Percentiles rank a stretch among this genome's conserved stretches.
Conservation (phyloP, 2,888 invertebrate species). For the Meteorus colon region DNA sequence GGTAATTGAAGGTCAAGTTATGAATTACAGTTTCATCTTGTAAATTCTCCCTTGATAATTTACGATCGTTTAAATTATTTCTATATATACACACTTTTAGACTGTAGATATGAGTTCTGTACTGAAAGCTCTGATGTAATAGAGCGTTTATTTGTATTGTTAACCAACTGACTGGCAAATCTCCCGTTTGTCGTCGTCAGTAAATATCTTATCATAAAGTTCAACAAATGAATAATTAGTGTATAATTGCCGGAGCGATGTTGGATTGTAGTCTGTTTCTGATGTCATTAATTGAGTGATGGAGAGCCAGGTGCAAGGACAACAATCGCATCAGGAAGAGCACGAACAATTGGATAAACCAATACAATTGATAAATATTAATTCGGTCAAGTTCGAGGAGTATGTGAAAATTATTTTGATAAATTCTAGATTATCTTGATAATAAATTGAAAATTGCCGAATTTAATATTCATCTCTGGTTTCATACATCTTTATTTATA, state of each 20-base stretch:
- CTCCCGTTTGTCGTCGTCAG: conserved; percentile 24
- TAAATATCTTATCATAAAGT: conserved; percentile 37
- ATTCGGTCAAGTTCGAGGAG: conserved; percentile 61
- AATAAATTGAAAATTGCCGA: background rate
- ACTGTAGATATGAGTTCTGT: background rate
- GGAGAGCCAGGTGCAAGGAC: conserved; percentile 64
- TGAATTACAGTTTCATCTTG: background rate
- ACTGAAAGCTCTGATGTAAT: conserved; percentile 14
- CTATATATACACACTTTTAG: background rate
- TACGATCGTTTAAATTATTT: conserved; percentile 5
- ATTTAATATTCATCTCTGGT: background rate
- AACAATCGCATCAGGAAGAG: conserved; percentile 52
- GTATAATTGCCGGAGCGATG: conserved; percentile 59
- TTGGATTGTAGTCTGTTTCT: conserved; percentile 55
- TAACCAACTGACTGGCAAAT: conserved; percentile 32
- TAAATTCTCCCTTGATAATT: background rate
- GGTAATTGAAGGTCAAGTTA: conserved; percentile 5
- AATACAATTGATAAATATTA: conserved; percentile 48
- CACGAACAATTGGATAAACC: conserved; percentile 43
- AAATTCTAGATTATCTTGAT: background rate
- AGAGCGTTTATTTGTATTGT: conserved; percentile 30
- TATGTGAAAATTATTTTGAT: conserved; percentile 49
- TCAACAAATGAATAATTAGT: conserved; percentile 56
- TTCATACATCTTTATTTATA: background rate
- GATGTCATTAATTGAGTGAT: conserved; percentile 62